Evolutionary conservation across 2,113 vertebrate species (phyloP), one percentile per base, ranked within the genome.

Genomic region (Rutilus rutilus): DNA sequence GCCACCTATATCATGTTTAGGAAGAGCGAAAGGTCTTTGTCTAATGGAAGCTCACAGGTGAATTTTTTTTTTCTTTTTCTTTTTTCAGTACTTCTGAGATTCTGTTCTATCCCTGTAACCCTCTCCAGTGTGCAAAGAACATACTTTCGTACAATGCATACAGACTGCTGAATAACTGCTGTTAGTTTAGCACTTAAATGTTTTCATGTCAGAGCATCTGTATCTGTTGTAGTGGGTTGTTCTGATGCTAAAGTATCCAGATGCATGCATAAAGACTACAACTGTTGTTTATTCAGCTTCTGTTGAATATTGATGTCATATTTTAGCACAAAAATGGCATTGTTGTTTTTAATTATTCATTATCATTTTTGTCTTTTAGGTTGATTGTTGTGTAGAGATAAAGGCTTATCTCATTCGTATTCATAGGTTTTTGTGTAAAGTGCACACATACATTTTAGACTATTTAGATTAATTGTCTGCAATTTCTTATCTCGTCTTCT

Each of bases 231-330:
- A 50, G 23, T 15, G 23, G 23, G n/a, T 47, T 9, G n/a, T 50
- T 83, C 82, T 88, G 82, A 81, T 60, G 86, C 89, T 87, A 87
- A 86, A 90, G 89, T 76, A 86, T 91, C 88, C 92, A 91, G 87
- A 92, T 92, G 91, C 88, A 89, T 89, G 87, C 84, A 91, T 91
- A 88, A 92, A 87, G 81, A 90, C 39, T 42, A 90, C 92, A 93
- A 92, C 91, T 94, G 93, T 87, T 90, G 90, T 85, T 85, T 86
- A 93, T 92, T 27, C 5, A 75, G 42, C 89, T 90, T 89, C 86
- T 79, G 80, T 74, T 78, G 42, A 78, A 89, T 89, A 87, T 85
- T 86, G 89, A 88, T 86, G 83, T 77, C 82, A 86, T 86, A 90
- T 92, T 91, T 85, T 86, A 90, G 84, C 75, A 86, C 21, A 42